phyloP scores from a whole-genome alignment of 1,140 invertebrate species.

The Oryctes rhinoceros region DNA sequence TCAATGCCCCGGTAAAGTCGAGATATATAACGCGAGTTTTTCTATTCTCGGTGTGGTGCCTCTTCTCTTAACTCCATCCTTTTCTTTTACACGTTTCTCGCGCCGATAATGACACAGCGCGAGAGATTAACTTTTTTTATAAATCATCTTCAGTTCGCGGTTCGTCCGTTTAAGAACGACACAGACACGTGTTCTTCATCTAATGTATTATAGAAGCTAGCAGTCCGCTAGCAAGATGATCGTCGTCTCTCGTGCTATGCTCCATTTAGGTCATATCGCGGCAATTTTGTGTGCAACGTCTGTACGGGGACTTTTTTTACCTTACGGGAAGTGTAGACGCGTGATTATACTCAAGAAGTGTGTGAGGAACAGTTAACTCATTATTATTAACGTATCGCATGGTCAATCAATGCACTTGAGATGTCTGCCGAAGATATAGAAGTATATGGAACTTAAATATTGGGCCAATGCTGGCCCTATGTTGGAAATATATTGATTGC shows the following conservation, averaged over 20 bases:
- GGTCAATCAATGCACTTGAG: no score
- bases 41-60: not conserved
- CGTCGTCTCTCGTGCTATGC: slow-evolving; percentile 9
- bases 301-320: not conserved
- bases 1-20: slow-evolving; percentile 26
- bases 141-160: slow-evolving; percentile 34
- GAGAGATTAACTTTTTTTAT: slow-evolving; percentile 31
- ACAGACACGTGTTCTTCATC: slow-evolving; percentile 24
- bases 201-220: not conserved
- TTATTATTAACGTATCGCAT: no score
- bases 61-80: not conserved
- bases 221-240: not conserved
- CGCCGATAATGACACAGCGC: slow-evolving; percentile 22
- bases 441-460: no score
- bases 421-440: no score
- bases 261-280: slow-evolving; percentile 30
- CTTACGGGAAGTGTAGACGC: not conserved
- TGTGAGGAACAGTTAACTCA: not conserved
- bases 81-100: not conserved
- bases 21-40: slow-evolving; percentile 17
- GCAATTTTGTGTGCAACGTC: slow-evolving; percentile 20
- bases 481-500: no score
- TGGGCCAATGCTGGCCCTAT: no score
- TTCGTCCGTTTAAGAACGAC: slow-evolving; percentile 20
- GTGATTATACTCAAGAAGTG: slow-evolving; percentile 16